phyloP scores from a whole-genome alignment of 2,888 invertebrate genomes.

The Bruchidius siliquastri region DNA sequence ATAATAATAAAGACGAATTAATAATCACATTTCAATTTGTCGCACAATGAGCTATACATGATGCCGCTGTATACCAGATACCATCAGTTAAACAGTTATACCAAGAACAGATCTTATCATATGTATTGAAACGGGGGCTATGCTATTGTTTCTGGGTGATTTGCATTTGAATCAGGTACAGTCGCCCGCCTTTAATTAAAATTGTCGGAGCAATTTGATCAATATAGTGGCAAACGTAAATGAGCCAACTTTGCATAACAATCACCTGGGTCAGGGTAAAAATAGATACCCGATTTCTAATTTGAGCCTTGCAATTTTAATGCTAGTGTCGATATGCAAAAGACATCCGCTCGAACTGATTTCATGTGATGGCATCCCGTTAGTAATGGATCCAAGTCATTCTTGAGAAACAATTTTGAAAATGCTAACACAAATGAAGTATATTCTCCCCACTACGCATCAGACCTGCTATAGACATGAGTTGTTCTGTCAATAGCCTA shows the following conservation, averaged over 20 bases:
- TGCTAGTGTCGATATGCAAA: neutral
- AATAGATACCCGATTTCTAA: neutral
- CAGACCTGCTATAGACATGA: no score
- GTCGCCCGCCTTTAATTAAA: neutral
- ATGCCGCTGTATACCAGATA: neutral
- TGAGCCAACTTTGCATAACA: neutral
- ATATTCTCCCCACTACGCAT: no score
- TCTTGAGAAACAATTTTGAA: no score
- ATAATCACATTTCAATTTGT: neutral
- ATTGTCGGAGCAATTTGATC: neutral
- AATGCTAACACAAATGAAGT: no score
- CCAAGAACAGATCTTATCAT: neutral
- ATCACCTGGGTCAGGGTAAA: neutral
- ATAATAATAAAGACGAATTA: neutral
- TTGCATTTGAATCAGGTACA: neutral
- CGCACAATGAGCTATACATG: neutral
- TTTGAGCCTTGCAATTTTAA: neutral
- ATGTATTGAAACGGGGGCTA: neutral
- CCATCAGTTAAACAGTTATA: neutral
- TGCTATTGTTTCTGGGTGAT: neutral
- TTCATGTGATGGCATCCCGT: no score
- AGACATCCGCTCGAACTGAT: neutral
- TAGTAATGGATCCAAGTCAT: no score
- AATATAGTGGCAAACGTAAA: neutral
- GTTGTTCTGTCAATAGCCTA: no score